These are phyloP conservation scores for Drosophila percnosoma DNA, from an alignment of 2,888 invertebrate genomes.

Conservation along the genomic window DNA sequence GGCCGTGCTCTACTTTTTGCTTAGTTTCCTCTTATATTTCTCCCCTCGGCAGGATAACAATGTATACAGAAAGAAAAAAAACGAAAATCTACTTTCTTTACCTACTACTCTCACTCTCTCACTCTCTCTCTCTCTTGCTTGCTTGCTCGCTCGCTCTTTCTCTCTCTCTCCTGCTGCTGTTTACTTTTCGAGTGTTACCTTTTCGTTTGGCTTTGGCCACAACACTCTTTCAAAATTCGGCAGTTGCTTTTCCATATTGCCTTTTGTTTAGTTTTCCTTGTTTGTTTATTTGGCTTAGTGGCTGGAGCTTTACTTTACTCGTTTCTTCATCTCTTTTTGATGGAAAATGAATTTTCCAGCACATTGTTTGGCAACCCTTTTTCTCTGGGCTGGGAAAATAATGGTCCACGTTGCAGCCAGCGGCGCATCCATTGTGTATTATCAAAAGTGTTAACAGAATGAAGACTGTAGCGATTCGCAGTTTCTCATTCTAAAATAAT, in stretches of 20 bases:
- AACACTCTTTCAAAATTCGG: conserved; percentile 38
- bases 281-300: conserved; percentile 74
- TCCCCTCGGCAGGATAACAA: conserved; percentile 42
- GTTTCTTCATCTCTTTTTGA: conserved; percentile 15
- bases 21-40: neutral
- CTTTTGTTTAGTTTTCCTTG: conserved; percentile 41
- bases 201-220: conserved; percentile 18
- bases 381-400: conserved; percentile 58
- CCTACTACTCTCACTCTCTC: neutral
- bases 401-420: conserved; percentile 17
- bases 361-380: conserved; percentile 70
- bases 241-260: conserved; percentile 33
- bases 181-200: conserved; percentile 4
- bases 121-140: neutral
- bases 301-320: conserved; percentile 34
- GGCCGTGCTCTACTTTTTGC: conserved; percentile 58
- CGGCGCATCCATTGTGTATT: conserved; percentile 28
- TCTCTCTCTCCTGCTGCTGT: neutral
- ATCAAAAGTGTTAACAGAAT: conserved; percentile 47
- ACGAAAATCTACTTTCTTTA: conserved; percentile 9
- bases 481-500: conserved; percentile 27
- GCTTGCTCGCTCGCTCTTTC: neutral
- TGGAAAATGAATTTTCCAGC: conserved; percentile 63
- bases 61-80: conserved; percentile 17
- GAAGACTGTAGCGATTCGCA: conserved; percentile 38